Base-by-base conservation (phyloP, 2,113 vertebrate genomes). In the Chunga burmeisteri region DNA sequence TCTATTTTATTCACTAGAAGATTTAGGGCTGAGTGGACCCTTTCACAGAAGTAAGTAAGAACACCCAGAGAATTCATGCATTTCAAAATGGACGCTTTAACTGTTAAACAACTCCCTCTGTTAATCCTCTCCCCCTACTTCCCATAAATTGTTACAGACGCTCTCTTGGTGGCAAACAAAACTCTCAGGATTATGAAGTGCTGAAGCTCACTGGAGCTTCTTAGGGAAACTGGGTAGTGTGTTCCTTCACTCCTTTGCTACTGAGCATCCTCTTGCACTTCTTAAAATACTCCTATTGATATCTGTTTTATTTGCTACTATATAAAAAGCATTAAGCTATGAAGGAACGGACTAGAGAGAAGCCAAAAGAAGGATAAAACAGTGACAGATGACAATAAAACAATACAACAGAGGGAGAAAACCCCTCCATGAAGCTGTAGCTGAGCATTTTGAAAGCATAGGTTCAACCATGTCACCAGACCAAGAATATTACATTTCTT, bases 1-100 rank as follows among this genome's bases (percentile, higher is more conserved):
- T 19, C 34, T 47, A 2, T 42, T 74, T 12, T 42, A 61, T 16
- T 18, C 38, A 13, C 36, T 58, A 23, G 19, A 74, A 65, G 55
- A 71, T 55, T 26, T 27, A 62, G 38, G 20, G 44, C 49, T 15
- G 23, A 47, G 38, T 2, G 25, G 61, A 38, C 13, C 30, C 53
- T 58, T 55, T n/a, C 44, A 46, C 10, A 10, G 32, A 44, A 55
- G 32, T 34, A 46, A 29, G 2, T 2, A 61, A 21, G 5, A 47
- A 44, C 8, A 50, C 6, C 11, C 55, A 50, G 19, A 40, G 25
- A 79, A 65, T 23, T 18, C 0, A 6, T 3, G 0, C 8, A 38
- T 56, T 88, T 65, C 32, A 16, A 73, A 82, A 50, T 3, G 5
- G 55, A n/a, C 27, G 16, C 44, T 42, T 3, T 2, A 15, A 34